phyloP scores from a whole-genome alignment of 2,113 vertebrate genomes.

The Boulengeromyrus knoepffleri region DNA sequence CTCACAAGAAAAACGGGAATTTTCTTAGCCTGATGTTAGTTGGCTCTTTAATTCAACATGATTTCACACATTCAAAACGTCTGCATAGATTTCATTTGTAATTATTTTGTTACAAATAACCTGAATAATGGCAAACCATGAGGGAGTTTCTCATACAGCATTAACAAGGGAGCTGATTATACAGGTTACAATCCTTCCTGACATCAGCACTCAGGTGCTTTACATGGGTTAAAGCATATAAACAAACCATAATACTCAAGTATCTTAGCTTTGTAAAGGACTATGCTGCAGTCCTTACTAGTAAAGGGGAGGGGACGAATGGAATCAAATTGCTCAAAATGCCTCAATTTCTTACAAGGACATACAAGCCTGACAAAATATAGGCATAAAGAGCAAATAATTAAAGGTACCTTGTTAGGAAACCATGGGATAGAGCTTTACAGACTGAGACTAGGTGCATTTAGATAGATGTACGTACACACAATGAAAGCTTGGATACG shows the following conservation, averaged over 20 bases:
- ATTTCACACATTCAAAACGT: slow-evolving; percentile 58
- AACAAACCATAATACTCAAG: slow-evolving; percentile 2
- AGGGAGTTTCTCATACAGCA: slow-evolving; percentile 27
- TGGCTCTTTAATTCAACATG: slow-evolving; percentile 9
- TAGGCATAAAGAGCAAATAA: not conserved
- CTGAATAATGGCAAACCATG: slow-evolving; percentile 13
- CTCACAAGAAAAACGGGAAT: slow-evolving; percentile 15
- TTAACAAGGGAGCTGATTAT: slow-evolving; percentile 9
- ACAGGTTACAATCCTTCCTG: not conserved
- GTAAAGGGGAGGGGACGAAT: not conserved
- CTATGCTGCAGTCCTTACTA: not conserved
- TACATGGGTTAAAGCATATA: not conserved
- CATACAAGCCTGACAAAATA: not conserved
- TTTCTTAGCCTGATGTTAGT: slow-evolving; percentile 10
- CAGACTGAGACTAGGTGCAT: not conserved
- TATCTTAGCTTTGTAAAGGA: not conserved
- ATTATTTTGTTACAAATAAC: slow-evolving; percentile 25
- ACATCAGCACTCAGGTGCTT: not conserved
- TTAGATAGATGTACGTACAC: not conserved
- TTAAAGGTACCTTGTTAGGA: not conserved
- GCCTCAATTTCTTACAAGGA: not conserved
- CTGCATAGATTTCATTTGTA: slow-evolving; percentile 58
- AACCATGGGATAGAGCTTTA: not conserved
- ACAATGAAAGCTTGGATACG: not conserved
- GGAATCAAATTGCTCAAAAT: not conserved